Conservation (phyloP, 2,797 vertebrate genomes). For the Arremon brunneinucha region DNA sequence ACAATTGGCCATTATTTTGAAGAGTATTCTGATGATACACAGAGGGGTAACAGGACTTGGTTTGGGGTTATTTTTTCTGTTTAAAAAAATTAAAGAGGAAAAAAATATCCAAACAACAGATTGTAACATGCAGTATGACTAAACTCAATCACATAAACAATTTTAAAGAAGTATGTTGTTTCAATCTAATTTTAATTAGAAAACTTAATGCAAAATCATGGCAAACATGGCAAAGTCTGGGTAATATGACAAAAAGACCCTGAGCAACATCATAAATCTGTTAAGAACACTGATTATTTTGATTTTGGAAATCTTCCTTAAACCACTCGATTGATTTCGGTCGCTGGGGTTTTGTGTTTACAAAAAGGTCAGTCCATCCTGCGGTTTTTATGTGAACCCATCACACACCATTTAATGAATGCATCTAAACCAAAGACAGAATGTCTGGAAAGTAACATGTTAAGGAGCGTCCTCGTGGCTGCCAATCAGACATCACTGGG, state of each 20-base stretch:
- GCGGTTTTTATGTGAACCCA: conserved; percentile 20
- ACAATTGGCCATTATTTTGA: conserved; percentile 45
- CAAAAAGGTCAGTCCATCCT: conserved; percentile 44
- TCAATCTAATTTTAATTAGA: conserved; percentile 18
- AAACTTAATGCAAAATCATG: conserved; percentile 27
- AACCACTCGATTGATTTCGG: conserved; percentile 47
- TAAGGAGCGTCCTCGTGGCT: background rate
- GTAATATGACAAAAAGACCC: conserved; percentile 46
- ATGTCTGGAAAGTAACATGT: conserved; percentile 6
- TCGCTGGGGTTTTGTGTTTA: conserved; percentile 44
- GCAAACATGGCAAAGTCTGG: conserved; percentile 18
- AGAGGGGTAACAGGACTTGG: background rate
- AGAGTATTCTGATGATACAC: background rate
- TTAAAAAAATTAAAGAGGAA: background rate
- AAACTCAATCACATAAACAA: background rate
- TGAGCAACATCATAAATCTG: conserved; percentile 47
- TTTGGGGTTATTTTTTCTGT: background rate
- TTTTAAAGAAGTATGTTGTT: conserved; percentile 18
- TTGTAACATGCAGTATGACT: conserved; percentile 17
- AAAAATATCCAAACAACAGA: background rate
- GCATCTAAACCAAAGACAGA: conserved; percentile 1
- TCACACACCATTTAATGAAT: conserved; percentile 23
- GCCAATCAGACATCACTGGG: conserved; percentile 92
- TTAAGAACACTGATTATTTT: conserved; percentile 65
- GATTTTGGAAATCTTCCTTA: conserved; percentile 55